phyloP scores from a whole-genome alignment of 2,113 vertebrate genomes.

The Crotalus horridus region DNA sequence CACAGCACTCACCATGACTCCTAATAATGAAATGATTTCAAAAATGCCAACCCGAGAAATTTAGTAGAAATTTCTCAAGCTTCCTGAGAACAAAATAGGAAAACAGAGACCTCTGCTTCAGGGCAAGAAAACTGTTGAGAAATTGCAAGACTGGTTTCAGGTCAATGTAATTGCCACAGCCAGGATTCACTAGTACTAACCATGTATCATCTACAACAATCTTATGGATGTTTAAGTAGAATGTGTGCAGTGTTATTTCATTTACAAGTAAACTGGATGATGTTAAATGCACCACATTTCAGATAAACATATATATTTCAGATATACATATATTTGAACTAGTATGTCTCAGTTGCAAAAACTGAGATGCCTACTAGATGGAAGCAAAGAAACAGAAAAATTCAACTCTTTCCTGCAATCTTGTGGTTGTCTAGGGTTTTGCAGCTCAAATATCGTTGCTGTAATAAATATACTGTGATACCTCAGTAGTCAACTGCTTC shows the following conservation, averaged over 20 bases:
- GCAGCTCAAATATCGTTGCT: neutral
- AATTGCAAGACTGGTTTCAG: neutral
- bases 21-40: neutral
- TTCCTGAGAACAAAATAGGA: neutral
- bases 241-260: too few relatives aligned
- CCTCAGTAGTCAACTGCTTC: neutral
- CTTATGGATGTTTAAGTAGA: neutral
- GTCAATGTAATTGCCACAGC: neutral
- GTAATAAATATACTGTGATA: neutral
- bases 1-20: neutral
- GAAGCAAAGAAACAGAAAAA: neutral
- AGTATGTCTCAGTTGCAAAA: neutral
- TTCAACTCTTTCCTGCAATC: neutral
- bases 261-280: neutral
- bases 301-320: neutral
- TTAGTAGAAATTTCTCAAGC: neutral
- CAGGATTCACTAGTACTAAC: neutral
- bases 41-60: neutral
- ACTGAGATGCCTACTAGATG: neutral
- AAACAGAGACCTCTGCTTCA: neutral
- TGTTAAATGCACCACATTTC: neutral
- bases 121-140: neutral
- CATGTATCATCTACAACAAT: neutral
- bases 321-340: neutral
- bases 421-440: neutral